Evolutionary conservation across 2,797 vertebrate species (phyloP), one percentile per base, ranked within the genome.

Genomic region (Melopsittacus undulatus): DNA sequence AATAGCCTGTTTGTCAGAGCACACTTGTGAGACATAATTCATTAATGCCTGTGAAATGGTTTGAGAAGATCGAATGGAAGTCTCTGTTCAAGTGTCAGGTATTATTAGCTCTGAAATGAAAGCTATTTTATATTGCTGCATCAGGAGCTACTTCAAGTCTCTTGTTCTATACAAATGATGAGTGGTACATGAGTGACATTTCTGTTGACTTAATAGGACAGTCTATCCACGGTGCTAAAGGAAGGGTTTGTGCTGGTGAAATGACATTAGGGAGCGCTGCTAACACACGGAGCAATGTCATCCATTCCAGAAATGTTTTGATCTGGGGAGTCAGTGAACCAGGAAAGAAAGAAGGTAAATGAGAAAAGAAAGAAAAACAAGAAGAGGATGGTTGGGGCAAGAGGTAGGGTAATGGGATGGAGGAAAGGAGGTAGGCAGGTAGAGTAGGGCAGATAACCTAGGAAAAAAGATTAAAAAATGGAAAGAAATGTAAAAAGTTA

Each of bases 21-120:
- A 83, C 70, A 43, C 74, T 94, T 91, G 61, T 79, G 85, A 96
- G 74, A 40, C 45, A 38, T 91, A 92, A 92, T 96, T 96, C 95
- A 91, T 95, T 95, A 96, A 91, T 46, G 87, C 43, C 66, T 82
- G 61, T 86, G 83, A 91, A 94, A 91, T 76, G 59, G 51, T 90
- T 91, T 94, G 51, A 87, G 87, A 86, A 91, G 63, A 70, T 74
- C n/a, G 27, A 57, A 90, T 83, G 54, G 91, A 96, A 93, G 76
- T 52, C 67, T 94, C 74, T 84, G 51, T 83, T 83, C 22, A 40
- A 90, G 79, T 91, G 77, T 95, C 87, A 89, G 83, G 67, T 94
- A 89, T 90, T 94, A 92, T 90, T 91, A 93, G 46, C 32, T 83
- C 82, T 94, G 87, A 92, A 84, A 82, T 8, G 8, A 94, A 94